Evolutionary conservation across 2,797 vertebrate genomes (phyloP).

Genomic region (Erpetoichthys calabaricus): DNA sequence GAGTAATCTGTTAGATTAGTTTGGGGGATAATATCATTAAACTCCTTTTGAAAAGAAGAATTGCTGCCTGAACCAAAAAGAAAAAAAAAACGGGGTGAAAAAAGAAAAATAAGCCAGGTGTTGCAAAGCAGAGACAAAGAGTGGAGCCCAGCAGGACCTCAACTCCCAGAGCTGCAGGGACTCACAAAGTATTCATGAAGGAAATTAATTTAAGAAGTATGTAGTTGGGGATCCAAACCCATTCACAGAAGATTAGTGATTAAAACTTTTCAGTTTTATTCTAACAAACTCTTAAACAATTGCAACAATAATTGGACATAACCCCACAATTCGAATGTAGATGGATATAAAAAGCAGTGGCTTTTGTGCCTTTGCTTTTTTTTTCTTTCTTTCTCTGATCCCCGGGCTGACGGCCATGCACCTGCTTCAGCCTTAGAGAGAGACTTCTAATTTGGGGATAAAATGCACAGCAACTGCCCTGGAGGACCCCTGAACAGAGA

Average conservation of each 20-base stretch:
- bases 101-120: slow-evolving; percentile 40
- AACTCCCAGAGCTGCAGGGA: slow-evolving; percentile 36
- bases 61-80: slow-evolving; percentile 17
- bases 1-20: slow-evolving; percentile 6
- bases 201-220: slow-evolving; percentile 54
- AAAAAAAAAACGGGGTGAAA: slow-evolving; percentile 3
- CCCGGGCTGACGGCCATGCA: slow-evolving; percentile 27
- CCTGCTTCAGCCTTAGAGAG: slow-evolving; percentile 20
- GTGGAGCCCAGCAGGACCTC: slow-evolving; percentile 31
- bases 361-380: slow-evolving; percentile 22
- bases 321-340: slow-evolving; percentile 40
- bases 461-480: slow-evolving; percentile 8
- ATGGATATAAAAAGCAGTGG: slow-evolving; percentile 35
- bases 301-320: slow-evolving; percentile 43
- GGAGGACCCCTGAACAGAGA: slow-evolving; percentile 5
- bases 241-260: slow-evolving; percentile 52
- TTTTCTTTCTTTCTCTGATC: slow-evolving; percentile 17
- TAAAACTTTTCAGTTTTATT: slow-evolving; percentile 36
- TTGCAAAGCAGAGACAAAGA: slow-evolving; percentile 39
- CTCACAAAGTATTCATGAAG: slow-evolving; percentile 45
- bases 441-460: slow-evolving; percentile 16
- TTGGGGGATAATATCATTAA: slow-evolving; percentile 27
- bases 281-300: slow-evolving; percentile 47
- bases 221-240: slow-evolving; percentile 35
- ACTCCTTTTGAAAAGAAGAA: slow-evolving; percentile 27